A percentile compares a stretch with the other conserved stretches of the same genome.
phyloP scores from a whole-genome alignment of 2,888 invertebrate species.

The Meiosimyza platycephala region DNA sequence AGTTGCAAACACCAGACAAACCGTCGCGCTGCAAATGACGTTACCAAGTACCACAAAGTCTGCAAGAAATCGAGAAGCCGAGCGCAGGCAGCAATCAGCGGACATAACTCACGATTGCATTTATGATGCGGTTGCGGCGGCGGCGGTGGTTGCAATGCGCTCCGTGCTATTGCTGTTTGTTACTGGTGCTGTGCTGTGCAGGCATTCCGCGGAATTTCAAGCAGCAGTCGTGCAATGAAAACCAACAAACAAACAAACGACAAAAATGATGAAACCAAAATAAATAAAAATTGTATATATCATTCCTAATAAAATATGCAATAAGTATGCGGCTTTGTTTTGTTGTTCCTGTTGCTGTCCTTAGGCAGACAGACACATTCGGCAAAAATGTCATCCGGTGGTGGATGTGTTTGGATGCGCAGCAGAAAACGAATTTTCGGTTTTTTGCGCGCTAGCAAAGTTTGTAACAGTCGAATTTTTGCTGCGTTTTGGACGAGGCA shows the following conservation, averaged over 20 bases:
- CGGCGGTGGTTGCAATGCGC: neutral
- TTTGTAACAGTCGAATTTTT: constrained; percentile 50
- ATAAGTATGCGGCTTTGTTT: constrained; percentile 23
- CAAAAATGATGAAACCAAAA: neutral
- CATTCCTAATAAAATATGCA: constrained; percentile 47
- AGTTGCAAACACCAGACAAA: constrained; percentile 26
- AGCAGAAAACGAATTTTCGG: constrained; percentile 40
- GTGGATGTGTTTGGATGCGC: constrained; percentile 58
- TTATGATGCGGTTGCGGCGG: constrained; percentile 41
- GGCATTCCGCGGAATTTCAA: constrained; percentile 17
- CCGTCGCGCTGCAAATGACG: constrained; percentile 15
- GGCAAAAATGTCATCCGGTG: constrained; percentile 45
- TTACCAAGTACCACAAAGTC: constrained; percentile 8
- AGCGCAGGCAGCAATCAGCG: neutral
- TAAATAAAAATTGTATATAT: constrained; percentile 17
- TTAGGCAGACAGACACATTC: neutral
- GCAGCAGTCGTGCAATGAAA: constrained; percentile 13
- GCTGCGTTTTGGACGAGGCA: constrained; percentile 20
- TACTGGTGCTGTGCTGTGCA: neutral
- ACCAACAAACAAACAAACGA: neutral
- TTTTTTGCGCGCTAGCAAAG: constrained; percentile 37
- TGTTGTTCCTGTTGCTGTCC: constrained; percentile 22
- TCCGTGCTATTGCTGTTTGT: neutral
- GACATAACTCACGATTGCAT: constrained; percentile 47
- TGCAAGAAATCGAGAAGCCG: constrained; percentile 26